Base-by-base conservation (phyloP, 1,140 invertebrate genomes). In the Metaphire vulgaris region DNA sequence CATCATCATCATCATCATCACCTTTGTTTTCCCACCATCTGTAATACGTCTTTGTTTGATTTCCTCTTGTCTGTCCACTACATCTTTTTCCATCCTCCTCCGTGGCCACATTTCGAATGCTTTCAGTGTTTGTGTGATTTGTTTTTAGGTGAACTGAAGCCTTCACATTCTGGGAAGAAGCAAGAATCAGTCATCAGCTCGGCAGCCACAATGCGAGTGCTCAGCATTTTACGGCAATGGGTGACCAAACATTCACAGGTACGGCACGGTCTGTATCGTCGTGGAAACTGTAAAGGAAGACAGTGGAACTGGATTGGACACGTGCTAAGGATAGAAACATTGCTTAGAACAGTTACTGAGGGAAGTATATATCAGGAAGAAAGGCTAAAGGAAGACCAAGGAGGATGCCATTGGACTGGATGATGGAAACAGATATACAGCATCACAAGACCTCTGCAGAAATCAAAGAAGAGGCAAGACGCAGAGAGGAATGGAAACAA, bases 201-300 rank as follows among this genome's bases (percentile, higher is more conserved):
- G 1, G 94, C 94, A 30, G 93, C 93, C 31, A 96, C 94, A 0
- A 96, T 96, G 93, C 86, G 95, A 79, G 94, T 97, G 0, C 87
- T 97, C 0, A 95, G 94, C 85, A 93, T 97, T 0, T 86, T 96
- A 21, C 89, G 93, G 85, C 91, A 92, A 81, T 92, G 91, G 91
- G 88, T 91, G 1, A 90, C 90, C 1, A 91, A 91, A 83, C 90
- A 91, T 81, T 88, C 84, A 69, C 83, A 86, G 82, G 86, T 86
- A 80, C n/a, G 21, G 15, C 21, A 33, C 16, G 12, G 31, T 70
- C 2, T n/a, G 6, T 69, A 33, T 16, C 16, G 67, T 1, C 32
- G 65, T 41, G 30, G 0, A 77, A 74, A 66, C 32, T 74, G 29
- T 34, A 1, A 28, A n/a, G n/a, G n/a, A n/a, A n/a, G n/a, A n/a